phyloP scores from a whole-genome alignment of 2,888 invertebrate species.

The Phortica okadai region DNA sequence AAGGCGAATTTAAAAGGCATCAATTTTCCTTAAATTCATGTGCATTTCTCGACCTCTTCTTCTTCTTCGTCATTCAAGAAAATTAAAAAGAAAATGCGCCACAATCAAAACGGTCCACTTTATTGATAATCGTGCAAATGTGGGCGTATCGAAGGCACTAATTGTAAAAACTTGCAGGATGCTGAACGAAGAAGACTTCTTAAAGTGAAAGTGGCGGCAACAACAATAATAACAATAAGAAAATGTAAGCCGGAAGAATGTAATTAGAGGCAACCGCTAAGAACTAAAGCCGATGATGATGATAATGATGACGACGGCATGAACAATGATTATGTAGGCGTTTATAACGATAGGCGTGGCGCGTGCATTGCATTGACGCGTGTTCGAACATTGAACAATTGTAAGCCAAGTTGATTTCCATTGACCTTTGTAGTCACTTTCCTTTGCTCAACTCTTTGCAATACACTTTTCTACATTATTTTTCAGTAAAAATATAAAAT shows the following conservation, averaged over 20 bases:
- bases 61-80: background rate
- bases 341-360: constrained; percentile 2
- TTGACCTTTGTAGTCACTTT: background rate
- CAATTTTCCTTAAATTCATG: constrained; percentile 21
- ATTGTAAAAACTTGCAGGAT: constrained; percentile 4
- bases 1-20: constrained; percentile 32
- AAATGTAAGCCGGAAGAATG: constrained; percentile 61
- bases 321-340: background rate
- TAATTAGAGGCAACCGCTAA: constrained; percentile 57
- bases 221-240: no score
- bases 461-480: background rate
- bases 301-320: background rate
- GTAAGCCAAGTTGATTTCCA: background rate
- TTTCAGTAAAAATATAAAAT: background rate
- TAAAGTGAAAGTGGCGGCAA: constrained; percentile 16
- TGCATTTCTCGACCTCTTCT: background rate
- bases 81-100: background rate
- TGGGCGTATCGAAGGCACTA: constrained; percentile 27
- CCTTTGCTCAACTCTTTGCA: background rate
- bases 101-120: constrained; percentile 20
- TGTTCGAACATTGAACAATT: background rate
- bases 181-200: constrained; percentile 4
- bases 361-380: constrained; percentile 13
- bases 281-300: background rate
- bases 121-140: constrained; percentile 11